A percentile compares a stretch with the other conserved stretches of the same genome.
Conservation (phyloP, 2,888 invertebrate species). For the Neoaliturus tenellus region DNA sequence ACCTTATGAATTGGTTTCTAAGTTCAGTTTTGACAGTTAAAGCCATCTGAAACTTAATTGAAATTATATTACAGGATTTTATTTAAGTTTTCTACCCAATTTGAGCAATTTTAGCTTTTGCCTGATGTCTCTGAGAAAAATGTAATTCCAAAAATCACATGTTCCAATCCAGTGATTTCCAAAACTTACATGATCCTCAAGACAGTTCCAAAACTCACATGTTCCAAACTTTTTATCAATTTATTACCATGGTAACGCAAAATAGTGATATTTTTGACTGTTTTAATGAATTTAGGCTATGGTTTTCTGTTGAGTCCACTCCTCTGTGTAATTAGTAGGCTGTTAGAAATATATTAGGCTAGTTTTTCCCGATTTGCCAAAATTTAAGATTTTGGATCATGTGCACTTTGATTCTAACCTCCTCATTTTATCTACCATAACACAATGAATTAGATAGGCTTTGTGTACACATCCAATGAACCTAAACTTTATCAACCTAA, state of each 20-base stretch:
- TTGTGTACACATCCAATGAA: no score
- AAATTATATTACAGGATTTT: conserved; percentile 9
- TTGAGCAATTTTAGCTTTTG: neutral
- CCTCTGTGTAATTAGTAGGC: neutral
- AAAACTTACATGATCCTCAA: conserved; percentile 25
- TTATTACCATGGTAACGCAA: conserved; percentile 19
- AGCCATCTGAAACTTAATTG: conserved; percentile 16
- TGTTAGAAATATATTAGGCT: conserved; percentile 32
- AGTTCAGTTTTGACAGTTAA: conserved; percentile 41
- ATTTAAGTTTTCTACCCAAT: neutral
- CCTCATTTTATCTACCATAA: no score
- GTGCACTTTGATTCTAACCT: conserved; percentile 31
- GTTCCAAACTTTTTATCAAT: conserved; percentile 40
- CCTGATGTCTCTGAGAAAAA: neutral
- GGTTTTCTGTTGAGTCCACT: conserved; percentile 23
- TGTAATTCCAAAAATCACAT: conserved; percentile 38
- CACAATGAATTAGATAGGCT: no score
- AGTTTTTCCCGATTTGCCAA: conserved; percentile 36
- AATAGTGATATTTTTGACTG: conserved; percentile 43
- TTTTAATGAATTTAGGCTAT: conserved; percentile 3
- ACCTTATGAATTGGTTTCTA: conserved; percentile 10
- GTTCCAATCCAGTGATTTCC: conserved; percentile 11
- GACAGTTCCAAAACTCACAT: conserved; percentile 39
- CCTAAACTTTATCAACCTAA: no score
- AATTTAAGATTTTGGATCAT: conserved; percentile 37